Evolutionary conservation across 2,113 vertebrate genomes (phyloP).

Genomic region (Eulacestoma nigropectus): DNA sequence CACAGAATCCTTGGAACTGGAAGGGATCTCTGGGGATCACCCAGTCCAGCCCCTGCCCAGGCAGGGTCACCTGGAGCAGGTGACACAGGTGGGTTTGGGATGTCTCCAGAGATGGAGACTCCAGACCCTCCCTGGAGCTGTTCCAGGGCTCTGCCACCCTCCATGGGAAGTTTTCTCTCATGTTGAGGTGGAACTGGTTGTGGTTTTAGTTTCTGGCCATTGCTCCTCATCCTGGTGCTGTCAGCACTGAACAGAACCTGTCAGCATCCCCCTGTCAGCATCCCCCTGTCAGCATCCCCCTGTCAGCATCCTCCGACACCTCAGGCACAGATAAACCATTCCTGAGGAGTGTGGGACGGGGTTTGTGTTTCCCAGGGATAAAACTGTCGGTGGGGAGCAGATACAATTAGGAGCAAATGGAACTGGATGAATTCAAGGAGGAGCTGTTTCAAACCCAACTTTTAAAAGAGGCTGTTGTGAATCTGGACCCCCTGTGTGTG

Average conservation of each 20-base stretch:
- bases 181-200: not conserved
- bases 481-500: not conserved
- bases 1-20: accelerated
- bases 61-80: not conserved
- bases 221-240: not conserved
- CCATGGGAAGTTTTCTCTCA: accelerated
- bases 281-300: too few species aligned
- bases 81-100: not conserved
- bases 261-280: accelerated
- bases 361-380: not conserved
- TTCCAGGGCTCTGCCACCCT: not conserved
- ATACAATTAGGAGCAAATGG: not conserved
- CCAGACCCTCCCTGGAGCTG: not conserved
- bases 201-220: not conserved
- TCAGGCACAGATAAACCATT: accelerated
- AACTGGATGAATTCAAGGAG: not conserved
- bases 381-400: not conserved
- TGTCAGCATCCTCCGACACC: accelerated
- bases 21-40: not conserved
- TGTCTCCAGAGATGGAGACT: not conserved
- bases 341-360: not conserved
- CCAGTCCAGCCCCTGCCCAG: not conserved
- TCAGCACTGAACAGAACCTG: not conserved
- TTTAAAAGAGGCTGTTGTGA: not conserved
- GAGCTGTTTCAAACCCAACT: not conserved